Evolutionary conservation across 2,113 vertebrate genomes (phyloP).

Genomic region (Myiozetetes cayanensis): DNA sequence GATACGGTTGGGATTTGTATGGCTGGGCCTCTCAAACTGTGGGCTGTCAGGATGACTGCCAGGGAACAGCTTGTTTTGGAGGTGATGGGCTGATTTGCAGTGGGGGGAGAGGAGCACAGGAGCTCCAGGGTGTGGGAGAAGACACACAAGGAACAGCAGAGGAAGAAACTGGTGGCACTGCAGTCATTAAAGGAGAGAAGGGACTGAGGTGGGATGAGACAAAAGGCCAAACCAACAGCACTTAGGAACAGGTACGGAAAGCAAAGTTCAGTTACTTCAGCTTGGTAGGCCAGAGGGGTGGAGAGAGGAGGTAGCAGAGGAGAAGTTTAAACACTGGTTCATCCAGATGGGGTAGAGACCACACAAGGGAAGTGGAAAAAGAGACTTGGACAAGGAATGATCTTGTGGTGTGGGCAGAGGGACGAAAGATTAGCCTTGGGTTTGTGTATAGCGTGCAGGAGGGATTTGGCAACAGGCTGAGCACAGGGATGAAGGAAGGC

Average conservation of each 20-base stretch:
- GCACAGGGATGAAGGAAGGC: not conserved
- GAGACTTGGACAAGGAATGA: not conserved
- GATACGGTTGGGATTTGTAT: not conserved
- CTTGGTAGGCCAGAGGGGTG: not conserved
- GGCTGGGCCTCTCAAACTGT: not conserved
- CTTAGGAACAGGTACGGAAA: not conserved
- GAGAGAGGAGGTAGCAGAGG: rapidly evolving
- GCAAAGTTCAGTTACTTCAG: not conserved
- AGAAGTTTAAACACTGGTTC: not conserved
- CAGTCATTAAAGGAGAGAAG: not conserved
- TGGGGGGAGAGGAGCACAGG: not conserved
- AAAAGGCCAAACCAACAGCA: not conserved
- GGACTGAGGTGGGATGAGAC: not conserved
- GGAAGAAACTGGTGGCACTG: not conserved
- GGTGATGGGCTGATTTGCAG: rapidly evolving
- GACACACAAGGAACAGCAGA: not conserved
- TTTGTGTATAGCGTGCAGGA: not conserved
- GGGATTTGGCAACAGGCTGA: not conserved
- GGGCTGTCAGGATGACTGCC: not conserved
- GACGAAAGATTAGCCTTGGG: not conserved
- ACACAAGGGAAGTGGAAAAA: not conserved
- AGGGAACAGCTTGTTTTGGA: not conserved
- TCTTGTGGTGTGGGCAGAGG: not conserved
- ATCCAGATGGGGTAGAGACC: not conserved
- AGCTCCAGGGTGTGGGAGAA: not conserved